Conservation (phyloP, 37 sponge, comb jelly and placozoan genomes). For the Beroe forskalii region DNA sequence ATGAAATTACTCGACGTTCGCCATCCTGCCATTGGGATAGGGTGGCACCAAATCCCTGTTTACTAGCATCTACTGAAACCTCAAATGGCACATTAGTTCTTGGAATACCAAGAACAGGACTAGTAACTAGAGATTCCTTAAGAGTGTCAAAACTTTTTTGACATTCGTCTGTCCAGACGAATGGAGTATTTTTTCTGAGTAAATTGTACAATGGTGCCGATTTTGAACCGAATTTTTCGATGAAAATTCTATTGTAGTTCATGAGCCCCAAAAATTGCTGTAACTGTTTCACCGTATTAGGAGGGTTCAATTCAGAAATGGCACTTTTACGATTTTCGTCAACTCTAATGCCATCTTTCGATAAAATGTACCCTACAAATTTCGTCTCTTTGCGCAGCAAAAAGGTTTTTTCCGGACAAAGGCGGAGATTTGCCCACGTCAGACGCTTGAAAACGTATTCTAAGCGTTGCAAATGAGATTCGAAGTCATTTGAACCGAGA, state of each 20-base stretch:
- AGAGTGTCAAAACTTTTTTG: not conserved
- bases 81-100: not conserved
- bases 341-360: too few species aligned
- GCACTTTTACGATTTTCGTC: too few species aligned
- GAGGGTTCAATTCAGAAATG: too few species aligned
- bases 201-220: not conserved
- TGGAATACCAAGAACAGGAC: not conserved
- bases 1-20: not conserved
- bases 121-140: not conserved
- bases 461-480: too few species aligned
- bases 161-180: not conserved
- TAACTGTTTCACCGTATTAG: too few species aligned
- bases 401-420: too few species aligned
- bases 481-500: too few species aligned
- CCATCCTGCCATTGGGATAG: not conserved
- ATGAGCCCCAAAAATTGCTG: too few species aligned
- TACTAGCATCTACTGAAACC: not conserved
- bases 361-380: too few species aligned
- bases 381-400: too few species aligned
- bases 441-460: too few species aligned
- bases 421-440: too few species aligned
- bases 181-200: not conserved
- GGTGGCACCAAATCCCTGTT: constrained; percentile 1
- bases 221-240: not conserved
- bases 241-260: constrained; percentile 4